Evolutionary conservation across 2,797 vertebrate species (phyloP).

Genomic region (Staurois parvus): DNA sequence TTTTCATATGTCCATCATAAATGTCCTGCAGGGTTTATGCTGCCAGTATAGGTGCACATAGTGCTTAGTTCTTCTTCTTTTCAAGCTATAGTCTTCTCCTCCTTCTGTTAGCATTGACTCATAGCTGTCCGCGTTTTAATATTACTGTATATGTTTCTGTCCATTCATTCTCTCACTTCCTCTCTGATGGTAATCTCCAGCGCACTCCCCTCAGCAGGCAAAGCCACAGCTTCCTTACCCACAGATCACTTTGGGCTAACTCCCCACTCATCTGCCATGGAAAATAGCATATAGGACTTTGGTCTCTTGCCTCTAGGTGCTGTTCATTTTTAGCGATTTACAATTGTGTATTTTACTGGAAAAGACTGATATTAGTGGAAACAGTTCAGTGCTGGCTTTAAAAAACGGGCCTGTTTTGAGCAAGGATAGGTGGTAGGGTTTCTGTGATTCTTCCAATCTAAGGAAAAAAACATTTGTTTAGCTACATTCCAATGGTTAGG

Average conservation of each 20-base stretch:
- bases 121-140: neutral
- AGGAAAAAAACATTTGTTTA: neutral
- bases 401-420: no score
- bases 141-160: neutral
- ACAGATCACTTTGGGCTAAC: neutral
- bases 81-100: no score
- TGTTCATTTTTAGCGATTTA: no score
- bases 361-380: no score
- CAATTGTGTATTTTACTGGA: no score
- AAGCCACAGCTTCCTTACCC: slow-evolving; percentile 20
- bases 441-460: neutral
- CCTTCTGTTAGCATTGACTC: neutral
- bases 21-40: no score
- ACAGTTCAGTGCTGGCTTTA: no score
- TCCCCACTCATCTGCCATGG: neutral
- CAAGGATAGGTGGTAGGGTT: neutral
- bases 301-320: neutral
- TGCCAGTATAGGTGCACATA: no score
- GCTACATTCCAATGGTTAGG: no score
- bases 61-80: no score
- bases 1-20: no score
- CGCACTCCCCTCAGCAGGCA: neutral
- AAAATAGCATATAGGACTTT: neutral
- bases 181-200: neutral
- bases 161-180: neutral